These are phyloP conservation scores for Drosophila pseudoobscura DNA, from an alignment of 1,140 invertebrate species.

Conservation along the genomic window DNA sequence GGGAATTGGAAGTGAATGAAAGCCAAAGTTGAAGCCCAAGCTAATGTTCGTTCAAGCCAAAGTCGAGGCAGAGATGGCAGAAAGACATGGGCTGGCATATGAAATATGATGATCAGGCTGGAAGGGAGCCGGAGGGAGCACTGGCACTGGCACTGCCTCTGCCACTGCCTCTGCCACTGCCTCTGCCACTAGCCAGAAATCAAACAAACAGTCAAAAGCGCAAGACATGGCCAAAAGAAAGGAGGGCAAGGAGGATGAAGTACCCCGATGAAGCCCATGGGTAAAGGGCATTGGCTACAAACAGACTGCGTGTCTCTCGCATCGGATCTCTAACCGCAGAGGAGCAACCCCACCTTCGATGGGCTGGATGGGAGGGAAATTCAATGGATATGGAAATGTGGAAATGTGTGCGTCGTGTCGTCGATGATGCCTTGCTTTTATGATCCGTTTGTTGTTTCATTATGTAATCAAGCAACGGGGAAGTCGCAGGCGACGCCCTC, in stretches of 20 bases:
- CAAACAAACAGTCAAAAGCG: constrained; percentile 1
- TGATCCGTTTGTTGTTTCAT: constrained; percentile 16
- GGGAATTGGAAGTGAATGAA: not conserved
- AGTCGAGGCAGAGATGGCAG: not conserved
- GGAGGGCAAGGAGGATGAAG: too few species aligned
- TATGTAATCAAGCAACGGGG: constrained; percentile 36
- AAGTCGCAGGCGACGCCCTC: constrained; percentile 36
- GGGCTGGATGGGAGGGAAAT: constrained; percentile 4
- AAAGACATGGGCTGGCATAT: not conserved
- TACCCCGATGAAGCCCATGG: not conserved
- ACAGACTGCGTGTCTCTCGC: constrained; percentile 33
- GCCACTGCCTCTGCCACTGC: too few species aligned
- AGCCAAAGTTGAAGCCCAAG: constrained; percentile 3
- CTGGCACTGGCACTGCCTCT: too few species aligned
- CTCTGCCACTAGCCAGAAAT: constrained; percentile 1
- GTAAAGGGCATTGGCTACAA: constrained; percentile 25
- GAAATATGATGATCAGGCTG: constrained; percentile 4
- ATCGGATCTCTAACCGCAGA: constrained; percentile 20
- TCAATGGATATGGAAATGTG: constrained; percentile 21
- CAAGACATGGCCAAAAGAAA: not conserved
- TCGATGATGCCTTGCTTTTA: constrained; percentile 16
- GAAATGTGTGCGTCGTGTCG: constrained; percentile 13
- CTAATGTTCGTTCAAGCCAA: not conserved
- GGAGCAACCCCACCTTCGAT: too few species aligned
- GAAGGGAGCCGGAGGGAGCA: not conserved